Evolutionary conservation across 2,888 invertebrate species (phyloP), one percentile per base, ranked within the genome.

Genomic region (Pocota personata): DNA sequence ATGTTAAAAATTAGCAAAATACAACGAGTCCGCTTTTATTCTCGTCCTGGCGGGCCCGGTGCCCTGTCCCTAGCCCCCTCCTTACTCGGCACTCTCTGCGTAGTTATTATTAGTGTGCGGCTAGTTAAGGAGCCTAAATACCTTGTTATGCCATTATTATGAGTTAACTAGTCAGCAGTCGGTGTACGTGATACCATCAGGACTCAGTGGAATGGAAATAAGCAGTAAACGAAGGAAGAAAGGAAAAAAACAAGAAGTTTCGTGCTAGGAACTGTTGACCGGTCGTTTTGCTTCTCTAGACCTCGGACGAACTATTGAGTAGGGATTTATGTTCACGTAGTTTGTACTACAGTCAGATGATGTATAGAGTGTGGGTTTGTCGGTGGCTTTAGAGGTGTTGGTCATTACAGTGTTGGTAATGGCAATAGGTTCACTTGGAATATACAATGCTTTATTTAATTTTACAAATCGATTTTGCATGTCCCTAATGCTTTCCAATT

Each of bases 1-100:
- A 86, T 86, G 72, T 86, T 86, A 86, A 86, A 86, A 86, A 86
- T 86, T 86, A 86, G 86, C 77, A 86, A 82, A 86, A 82, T 73
- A 86, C 86, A 86, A 82, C 77, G 71, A 86, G 48, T 71, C 19
- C 37, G 43, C 67, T 67, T 78, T 62, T 62, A 73, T 78, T 50
- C 24, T 30, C 52, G 58, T 78, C 60, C 27, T 55, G 43, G 16
- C 3, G 43, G 27, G 6, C n/a, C 30, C 0, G 21, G 27, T 24
- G 24, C 24, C 21, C 5, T n/a, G n/a, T n/a, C 8, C 3, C 24
- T 3, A 2, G 10, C 30, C 0, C 1, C 24, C n/a, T 55, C 30
- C 35, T 27, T 32, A 43, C 19, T 0, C 27, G 16, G 46, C 14
- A 75, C 32, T 57, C 37, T 21, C 12, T 77, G 71, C 57, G 64